Conservation (phyloP, 2,113 vertebrate species). For the Ochotona curzoniae region DNA sequence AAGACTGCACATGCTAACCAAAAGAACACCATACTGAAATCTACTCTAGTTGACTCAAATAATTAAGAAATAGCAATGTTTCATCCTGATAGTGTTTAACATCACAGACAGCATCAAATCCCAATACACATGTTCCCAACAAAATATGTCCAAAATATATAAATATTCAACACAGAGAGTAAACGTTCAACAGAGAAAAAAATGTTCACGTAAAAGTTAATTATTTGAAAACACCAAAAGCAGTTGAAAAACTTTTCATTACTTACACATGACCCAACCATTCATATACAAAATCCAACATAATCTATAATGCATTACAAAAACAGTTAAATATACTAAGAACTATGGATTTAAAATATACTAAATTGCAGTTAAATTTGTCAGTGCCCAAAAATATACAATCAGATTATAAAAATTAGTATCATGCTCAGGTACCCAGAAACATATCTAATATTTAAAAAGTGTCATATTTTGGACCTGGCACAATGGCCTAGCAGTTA, state of each 20-base stretch:
- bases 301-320: background rate
- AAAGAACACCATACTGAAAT: background rate
- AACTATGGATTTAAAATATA: background rate
- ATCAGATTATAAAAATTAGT: background rate
- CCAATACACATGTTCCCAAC: background rate
- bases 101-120: conserved; percentile 13
- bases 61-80: background rate
- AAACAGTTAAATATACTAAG: background rate
- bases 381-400: background rate
- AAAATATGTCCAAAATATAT: background rate
- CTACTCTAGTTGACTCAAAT: background rate
- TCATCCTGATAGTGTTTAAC: background rate
- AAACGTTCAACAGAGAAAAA: background rate
- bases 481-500: too few species aligned
- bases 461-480: background rate
- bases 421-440: background rate
- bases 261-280: background rate
- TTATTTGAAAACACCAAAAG: background rate
- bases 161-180: conserved; percentile 3
- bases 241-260: background rate
- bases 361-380: background rate
- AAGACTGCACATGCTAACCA: background rate
- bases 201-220: background rate
- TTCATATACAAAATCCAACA: background rate
- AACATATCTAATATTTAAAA: background rate